Evolutionary conservation across 2,113 vertebrate genomes (phyloP), one percentile per base, ranked within the genome.

Genomic region (Asarcornis scutulata): DNA sequence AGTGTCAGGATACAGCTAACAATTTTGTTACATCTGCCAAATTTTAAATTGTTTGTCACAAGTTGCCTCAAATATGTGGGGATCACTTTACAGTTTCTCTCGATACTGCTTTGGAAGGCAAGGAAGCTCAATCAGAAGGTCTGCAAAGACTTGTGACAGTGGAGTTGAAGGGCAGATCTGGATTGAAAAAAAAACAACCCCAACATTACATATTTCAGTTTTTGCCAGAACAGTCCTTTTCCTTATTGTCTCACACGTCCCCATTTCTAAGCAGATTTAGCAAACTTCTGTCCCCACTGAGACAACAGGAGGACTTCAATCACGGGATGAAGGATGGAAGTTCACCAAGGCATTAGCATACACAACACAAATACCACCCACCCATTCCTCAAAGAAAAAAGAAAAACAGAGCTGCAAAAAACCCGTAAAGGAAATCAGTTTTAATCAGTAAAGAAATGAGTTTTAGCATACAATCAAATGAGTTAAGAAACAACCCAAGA

Each of bases 1-100:
- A 46, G 94, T 56, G 94, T 95, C 96, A 95, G 97, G 93, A 87
- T 74, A 22, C 87, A 75, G 83, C 92, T 69, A 88, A 94, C 95
- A 42, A 93, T 46, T 83, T 40, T 14, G 42, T 73, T 13, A 71
- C 75, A 42, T 29, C 72, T 83, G 96, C 96, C 98, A 95, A 80
- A 17, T 77, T 77, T 82, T 87, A 81, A 77, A 95, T 44, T 32
- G 85, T 90, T 94, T 89, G 96, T 96, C 96, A 94, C 84, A 3
- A 79, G 91, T 73, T 36, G 71, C 91, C 88, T 55, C 74, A 32
- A 25, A 71, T 15, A 66, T 23, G 62, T 17, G 82, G 85, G 83
- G 86, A 89, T 88, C 40, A 8, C 68, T 8, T 42, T 4, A 26
- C 75, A 92, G 36, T 83, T 83, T 48, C 78, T 74, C 83, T 66